A percentile compares a stretch with the other conserved stretches of the same genome.
Conservation (phyloP, 1,140 invertebrate species). For the Cotesia vestalis region DNA sequence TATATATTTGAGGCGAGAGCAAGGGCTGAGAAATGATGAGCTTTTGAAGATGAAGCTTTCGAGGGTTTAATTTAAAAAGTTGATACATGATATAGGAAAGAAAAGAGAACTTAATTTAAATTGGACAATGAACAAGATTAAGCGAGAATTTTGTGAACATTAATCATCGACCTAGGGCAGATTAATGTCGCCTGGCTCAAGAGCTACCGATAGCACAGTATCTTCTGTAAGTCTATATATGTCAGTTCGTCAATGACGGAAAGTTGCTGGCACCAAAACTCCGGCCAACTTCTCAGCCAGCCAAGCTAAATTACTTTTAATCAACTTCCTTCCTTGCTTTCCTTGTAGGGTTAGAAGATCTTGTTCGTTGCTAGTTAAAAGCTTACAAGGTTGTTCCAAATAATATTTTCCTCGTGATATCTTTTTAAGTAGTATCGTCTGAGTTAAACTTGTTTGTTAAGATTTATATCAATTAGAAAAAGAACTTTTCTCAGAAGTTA, state of each 20-base stretch:
- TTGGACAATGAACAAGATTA: neutral
- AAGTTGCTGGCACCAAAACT: constrained; percentile 3
- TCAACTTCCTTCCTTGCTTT: neutral
- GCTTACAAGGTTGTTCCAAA: neutral
- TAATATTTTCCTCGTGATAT: neutral
- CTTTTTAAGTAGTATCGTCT: too few species aligned
- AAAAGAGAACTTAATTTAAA: neutral
- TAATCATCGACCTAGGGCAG: constrained; percentile 14
- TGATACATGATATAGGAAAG: neutral
- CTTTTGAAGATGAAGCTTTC: neutral
- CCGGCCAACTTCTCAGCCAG: neutral
- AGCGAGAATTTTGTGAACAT: constrained; percentile 2
- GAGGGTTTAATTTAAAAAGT: constrained; percentile 5
- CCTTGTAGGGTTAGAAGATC: neutral
- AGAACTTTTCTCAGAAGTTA: too few species aligned
- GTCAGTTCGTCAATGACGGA: constrained; percentile 3
- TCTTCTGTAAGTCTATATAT: neutral
- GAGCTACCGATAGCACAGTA: neutral
- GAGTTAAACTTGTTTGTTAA: too few species aligned
- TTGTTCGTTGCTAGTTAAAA: neutral
- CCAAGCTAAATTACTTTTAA: constrained; percentile 20
- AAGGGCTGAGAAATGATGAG: neutral
- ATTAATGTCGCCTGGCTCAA: constrained; percentile 12
- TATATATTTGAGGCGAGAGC: neutral
- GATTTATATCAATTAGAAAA: too few species aligned